phyloP scores from a whole-genome alignment of 2,797 vertebrate genomes.

The Melanotaenia maccullochi region DNA sequence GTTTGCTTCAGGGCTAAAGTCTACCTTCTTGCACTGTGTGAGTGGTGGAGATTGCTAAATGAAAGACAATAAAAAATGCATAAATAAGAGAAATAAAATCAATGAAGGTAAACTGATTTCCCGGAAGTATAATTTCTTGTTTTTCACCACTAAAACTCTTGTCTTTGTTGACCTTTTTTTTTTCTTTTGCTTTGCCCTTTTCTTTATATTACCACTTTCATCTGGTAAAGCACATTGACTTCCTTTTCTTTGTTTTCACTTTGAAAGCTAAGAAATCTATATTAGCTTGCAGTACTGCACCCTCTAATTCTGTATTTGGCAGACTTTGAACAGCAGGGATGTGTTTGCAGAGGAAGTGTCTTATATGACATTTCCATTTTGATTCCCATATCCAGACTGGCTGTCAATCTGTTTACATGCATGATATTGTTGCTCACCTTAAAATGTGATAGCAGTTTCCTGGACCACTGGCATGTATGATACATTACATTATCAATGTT shows the following conservation, averaged over 20 bases:
- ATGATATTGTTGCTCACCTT: conserved; percentile 22
- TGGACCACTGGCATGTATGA: conserved; percentile 30
- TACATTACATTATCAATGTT: conserved; percentile 37
- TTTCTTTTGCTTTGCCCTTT: conserved; percentile 19
- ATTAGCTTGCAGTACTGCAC: background rate
- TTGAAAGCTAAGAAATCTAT: conserved; percentile 17
- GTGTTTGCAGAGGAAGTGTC: conserved; percentile 7
- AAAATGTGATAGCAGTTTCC: conserved; percentile 43
- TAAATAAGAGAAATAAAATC: conserved; percentile 37
- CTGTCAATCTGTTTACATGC: conserved; percentile 24
- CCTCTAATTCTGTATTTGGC: background rate
- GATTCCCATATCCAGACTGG: conserved; percentile 6
- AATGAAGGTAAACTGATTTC: conserved; percentile 51
- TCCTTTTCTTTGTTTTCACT: conserved; percentile 3
- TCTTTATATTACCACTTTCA: conserved; percentile 26
- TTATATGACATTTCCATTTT: background rate
- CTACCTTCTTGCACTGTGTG: conserved; percentile 27
- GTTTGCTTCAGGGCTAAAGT: background rate
- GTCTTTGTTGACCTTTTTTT: conserved; percentile 45
- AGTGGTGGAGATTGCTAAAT: conserved; percentile 31
- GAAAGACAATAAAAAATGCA: conserved; percentile 35
- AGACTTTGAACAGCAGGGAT: conserved; percentile 8
- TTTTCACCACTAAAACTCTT: conserved; percentile 27
- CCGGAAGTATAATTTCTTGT: conserved; percentile 43
- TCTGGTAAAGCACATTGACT: conserved; percentile 3